Evolutionary conservation across 2,797 vertebrate genomes (phyloP).

Genomic region (Paratrypauchen microcephalus): DNA sequence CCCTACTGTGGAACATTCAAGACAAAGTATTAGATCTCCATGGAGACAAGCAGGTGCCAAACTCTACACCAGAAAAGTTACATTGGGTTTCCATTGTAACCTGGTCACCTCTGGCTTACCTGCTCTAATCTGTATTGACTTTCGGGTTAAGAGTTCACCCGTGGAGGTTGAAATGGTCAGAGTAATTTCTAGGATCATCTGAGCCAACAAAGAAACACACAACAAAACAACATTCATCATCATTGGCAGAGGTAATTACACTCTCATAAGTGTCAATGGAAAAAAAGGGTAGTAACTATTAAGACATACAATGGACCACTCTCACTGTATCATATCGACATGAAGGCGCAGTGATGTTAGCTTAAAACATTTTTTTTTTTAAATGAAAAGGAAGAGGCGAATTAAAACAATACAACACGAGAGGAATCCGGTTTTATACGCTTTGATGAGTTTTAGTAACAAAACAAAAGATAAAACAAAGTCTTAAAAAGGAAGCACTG

Average conservation of each 20-base stretch:
- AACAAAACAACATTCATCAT: constrained; percentile 1
- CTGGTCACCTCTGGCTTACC: background rate
- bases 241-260: constrained; percentile 4
- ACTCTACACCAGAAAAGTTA: too few species aligned
- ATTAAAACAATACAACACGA: background rate
- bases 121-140: background rate
- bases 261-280: background rate
- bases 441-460: constrained; percentile 10
- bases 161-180: background rate
- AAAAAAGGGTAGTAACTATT: background rate
- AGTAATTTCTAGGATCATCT: constrained; percentile 5
- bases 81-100: background rate
- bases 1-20: too few species aligned
- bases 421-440: background rate
- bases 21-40: too few species aligned
- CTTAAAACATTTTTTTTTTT: too few species aligned
- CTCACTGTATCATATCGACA: background rate
- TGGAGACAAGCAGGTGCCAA: too few species aligned
- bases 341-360: background rate
- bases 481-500: background rate
- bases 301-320: background rate
- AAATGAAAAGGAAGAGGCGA: background rate
- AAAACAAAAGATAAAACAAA: constrained; percentile 9
- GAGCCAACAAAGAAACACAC: constrained; percentile 2
- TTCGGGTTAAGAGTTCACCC: background rate